These are phyloP conservation scores for Sesia bembeciformis DNA, from an alignment of 2,888 invertebrate species.

Conservation along the genomic window DNA sequence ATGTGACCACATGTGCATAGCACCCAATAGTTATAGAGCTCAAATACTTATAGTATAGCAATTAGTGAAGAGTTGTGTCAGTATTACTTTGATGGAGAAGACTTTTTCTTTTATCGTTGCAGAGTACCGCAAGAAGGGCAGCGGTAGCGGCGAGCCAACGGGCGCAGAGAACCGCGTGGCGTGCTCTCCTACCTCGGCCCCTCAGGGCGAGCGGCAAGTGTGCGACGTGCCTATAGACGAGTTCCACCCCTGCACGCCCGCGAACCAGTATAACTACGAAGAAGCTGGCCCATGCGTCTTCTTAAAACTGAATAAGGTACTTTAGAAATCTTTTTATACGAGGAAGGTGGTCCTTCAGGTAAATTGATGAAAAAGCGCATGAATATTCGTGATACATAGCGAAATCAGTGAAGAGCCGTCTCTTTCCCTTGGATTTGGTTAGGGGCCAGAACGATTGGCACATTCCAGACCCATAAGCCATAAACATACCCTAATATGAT, in stretches of 20 bases:
- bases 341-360: no score
- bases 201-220: slow-evolving; percentile 79
- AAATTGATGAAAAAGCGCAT: neutral
- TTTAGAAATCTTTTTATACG: slow-evolving; percentile 1
- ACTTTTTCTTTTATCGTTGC: slow-evolving; percentile 1
- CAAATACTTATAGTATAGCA: no score
- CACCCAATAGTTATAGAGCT: no score
- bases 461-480: no score
- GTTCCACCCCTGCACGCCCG: slow-evolving; percentile 84
- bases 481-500: no score
- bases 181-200: slow-evolving; percentile 78
- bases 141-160: slow-evolving; percentile 46
- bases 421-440: neutral
- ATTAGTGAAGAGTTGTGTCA: no score
- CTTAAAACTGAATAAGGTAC: slow-evolving; percentile 96
- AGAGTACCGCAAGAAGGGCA: slow-evolving; percentile 69
- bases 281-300: slow-evolving; percentile 94
- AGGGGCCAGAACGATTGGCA: no score
- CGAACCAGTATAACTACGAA: slow-evolving; percentile 89
- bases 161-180: slow-evolving; percentile 77
- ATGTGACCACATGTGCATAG: no score
- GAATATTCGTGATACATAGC: neutral
- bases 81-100: no score
- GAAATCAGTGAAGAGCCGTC: neutral
- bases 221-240: slow-evolving; percentile 85